phyloP scores from a whole-genome alignment of 2,797 vertebrate species.

The Bovichtus diacanthus region DNA sequence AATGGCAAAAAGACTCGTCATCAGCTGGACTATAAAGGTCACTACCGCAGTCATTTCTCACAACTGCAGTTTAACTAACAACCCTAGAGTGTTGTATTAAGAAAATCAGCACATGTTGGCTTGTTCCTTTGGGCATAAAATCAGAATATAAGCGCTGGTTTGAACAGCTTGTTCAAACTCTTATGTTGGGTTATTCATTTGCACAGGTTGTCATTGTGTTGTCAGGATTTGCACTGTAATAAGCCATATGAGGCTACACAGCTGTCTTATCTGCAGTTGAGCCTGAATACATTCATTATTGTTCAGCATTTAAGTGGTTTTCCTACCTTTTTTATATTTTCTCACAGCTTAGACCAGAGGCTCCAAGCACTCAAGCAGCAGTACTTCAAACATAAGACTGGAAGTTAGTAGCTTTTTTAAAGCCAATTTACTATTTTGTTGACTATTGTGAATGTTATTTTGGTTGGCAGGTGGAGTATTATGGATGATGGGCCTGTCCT shows the following conservation, averaged over 20 bases:
- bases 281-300: slow-evolving; percentile 33
- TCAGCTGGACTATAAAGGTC: not conserved
- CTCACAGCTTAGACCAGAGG: not conserved
- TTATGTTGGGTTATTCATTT: slow-evolving; percentile 14
- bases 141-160: slow-evolving; percentile 4
- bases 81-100: not conserved
- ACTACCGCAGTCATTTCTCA: not conserved
- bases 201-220: slow-evolving; percentile 32
- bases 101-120: not conserved
- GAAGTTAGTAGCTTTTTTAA: slow-evolving; percentile 1
- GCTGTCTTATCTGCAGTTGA: slow-evolving; percentile 27
- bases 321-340: slow-evolving; percentile 14
- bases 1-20: not conserved
- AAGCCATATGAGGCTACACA: slow-evolving; percentile 12
- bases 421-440: not conserved
- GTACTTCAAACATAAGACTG: not conserved
- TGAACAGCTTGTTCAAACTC: not conserved
- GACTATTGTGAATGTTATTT: not conserved
- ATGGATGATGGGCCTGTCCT: not conserved
- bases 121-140: not conserved
- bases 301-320: slow-evolving; percentile 21
- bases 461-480: slow-evolving; percentile 3
- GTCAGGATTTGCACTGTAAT: slow-evolving; percentile 19
- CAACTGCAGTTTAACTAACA: slow-evolving; percentile 6
- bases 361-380: not conserved